phyloP scores from a whole-genome alignment of 2,113 vertebrate genomes.

The Apodemus speciosus region DNA sequence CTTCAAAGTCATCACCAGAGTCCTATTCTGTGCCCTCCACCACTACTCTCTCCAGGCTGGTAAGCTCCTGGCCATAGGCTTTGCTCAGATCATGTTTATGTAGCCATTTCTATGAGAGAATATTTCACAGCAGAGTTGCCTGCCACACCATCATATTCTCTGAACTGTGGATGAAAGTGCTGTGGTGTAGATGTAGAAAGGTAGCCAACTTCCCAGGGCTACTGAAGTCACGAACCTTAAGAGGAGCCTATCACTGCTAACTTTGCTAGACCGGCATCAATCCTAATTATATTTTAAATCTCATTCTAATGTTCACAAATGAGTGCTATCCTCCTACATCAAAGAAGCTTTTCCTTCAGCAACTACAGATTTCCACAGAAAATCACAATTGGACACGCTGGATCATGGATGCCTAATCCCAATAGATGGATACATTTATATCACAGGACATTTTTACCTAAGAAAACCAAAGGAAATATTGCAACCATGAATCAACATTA shows the following conservation, averaged over 20 bases:
- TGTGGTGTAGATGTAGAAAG: background rate
- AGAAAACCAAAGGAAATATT: background rate
- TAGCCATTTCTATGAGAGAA: background rate
- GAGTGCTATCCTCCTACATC: background rate
- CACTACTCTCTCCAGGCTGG: too few species aligned
- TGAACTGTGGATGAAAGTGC: background rate
- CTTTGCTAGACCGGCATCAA: background rate
- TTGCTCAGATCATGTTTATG: background rate
- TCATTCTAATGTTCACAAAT: background rate
- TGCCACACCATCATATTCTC: background rate
- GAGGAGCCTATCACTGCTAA: background rate
- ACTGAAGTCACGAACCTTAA: background rate
- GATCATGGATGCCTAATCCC: background rate
- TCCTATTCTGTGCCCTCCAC: too few species aligned
- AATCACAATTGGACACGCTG: background rate
- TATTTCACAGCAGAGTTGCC: background rate
- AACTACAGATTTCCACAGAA: background rate
- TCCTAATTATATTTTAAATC: background rate
- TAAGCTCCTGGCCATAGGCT: too few species aligned
- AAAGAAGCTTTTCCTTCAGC: background rate
- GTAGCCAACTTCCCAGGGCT: background rate
- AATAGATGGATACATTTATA: background rate
- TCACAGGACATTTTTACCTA: background rate
- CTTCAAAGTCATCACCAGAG: too few species aligned
- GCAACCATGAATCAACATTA: background rate